Conservation (phyloP, 2,797 vertebrate species). For the Gobionotothen gibberifrons region DNA sequence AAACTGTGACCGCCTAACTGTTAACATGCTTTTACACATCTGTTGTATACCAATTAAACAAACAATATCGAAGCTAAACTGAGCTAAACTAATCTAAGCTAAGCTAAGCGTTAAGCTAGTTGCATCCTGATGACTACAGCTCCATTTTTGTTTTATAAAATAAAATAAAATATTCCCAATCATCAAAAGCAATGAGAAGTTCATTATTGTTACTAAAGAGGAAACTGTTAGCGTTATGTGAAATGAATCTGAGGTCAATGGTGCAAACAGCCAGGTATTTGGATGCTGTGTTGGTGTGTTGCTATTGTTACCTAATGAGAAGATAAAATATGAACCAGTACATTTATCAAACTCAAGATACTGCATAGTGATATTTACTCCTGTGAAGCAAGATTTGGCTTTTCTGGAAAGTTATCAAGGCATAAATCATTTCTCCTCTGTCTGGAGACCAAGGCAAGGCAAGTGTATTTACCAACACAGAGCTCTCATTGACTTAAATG, state of each 20-base stretch:
- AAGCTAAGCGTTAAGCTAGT: too few relatives aligned
- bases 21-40: not conserved
- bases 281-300: not conserved
- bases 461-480: too few relatives aligned
- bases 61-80: too few relatives aligned
- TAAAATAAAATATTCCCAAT: not conserved
- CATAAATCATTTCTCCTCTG: not conserved
- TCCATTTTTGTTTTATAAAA: not conserved
- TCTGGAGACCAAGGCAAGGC: too few relatives aligned
- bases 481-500: slow-evolving; percentile 9
- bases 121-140: too few relatives aligned
- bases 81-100: too few relatives aligned
- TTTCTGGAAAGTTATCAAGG: slow-evolving; percentile 11
- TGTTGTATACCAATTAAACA: too few relatives aligned
- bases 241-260: not conserved
- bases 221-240: not conserved
- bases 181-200: slow-evolving; percentile 6
- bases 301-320: not conserved
- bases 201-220: not conserved
- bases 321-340: slow-evolving; percentile 15
- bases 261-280: not conserved
- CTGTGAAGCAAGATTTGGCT: slow-evolving; percentile 10
- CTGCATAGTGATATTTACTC: not conserved
- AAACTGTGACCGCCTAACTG: not conserved
- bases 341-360: slow-evolving; percentile 21